These are phyloP conservation scores for Portunus trituberculatus DNA, from an alignment of 1,140 invertebrate genomes.

Conservation along the genomic window DNA sequence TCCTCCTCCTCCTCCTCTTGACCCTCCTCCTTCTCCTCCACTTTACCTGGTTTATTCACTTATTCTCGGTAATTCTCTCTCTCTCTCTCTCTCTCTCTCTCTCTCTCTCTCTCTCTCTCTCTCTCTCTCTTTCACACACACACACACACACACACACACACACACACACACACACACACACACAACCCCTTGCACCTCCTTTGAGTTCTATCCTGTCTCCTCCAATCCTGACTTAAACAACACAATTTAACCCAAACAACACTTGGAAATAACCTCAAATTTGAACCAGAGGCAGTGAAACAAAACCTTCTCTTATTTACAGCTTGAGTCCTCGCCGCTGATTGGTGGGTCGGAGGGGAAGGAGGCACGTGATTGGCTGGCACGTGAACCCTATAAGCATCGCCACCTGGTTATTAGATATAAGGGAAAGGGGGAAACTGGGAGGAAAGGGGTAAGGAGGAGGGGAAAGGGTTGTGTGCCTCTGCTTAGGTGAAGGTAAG, in stretches of 20 bases:
- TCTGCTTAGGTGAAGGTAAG: background rate
- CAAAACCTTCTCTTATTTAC: conserved; percentile 23
- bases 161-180: background rate
- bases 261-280: background rate
- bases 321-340: background rate
- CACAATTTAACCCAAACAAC: background rate
- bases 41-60: background rate
- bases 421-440: background rate
- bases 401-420: conserved; percentile 15
- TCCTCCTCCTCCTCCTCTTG: background rate
- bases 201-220: background rate
- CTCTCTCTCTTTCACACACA: background rate
- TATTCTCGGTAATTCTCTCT: background rate
- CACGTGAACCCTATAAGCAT: conserved; percentile 21
- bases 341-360: background rate
- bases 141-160: background rate
- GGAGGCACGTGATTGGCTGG: conserved; percentile 21
- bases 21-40: background rate
- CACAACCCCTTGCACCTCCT: background rate
- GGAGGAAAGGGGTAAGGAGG: background rate
- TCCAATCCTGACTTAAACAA: background rate
- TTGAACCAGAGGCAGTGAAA: background rate
- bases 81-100: conserved; percentile 40
- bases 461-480: background rate
- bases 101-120: conserved; percentile 46